These are phyloP conservation scores for Cichladusa arquata DNA, from an alignment of 2,113 vertebrate genomes.

Conservation along the genomic window DNA sequence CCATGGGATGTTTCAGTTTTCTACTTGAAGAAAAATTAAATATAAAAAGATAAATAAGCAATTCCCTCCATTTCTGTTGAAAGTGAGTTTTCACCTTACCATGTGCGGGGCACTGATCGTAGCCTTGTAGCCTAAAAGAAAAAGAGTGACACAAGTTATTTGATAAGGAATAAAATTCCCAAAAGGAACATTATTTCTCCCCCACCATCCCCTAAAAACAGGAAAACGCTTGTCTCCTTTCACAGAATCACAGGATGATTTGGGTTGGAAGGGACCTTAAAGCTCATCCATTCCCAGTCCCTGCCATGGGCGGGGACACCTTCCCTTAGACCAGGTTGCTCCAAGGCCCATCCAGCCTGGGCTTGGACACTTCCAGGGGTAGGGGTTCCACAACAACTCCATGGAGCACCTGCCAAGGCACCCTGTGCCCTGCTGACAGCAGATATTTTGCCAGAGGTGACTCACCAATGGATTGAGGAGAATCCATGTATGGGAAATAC, in stretches of 20 bases:
- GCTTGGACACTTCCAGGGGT: background rate
- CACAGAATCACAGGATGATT: background rate
- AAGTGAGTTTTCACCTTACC: constrained; percentile 72
- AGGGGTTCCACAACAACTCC: background rate
- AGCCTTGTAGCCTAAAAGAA: constrained; percentile 83
- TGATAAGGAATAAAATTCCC: background rate
- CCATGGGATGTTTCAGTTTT: background rate
- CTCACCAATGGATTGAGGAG: constrained; percentile 88
- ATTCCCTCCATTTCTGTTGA: background rate
- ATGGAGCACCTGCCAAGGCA: background rate
- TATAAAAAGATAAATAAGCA: background rate
- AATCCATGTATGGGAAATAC: constrained; percentile 86
- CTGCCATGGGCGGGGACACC: background rate
- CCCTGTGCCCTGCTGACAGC: background rate
- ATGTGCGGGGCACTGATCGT: constrained; percentile 93
- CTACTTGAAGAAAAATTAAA: background rate
- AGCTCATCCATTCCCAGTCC: background rate
- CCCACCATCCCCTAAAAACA: background rate
- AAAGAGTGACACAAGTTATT: accelerated
- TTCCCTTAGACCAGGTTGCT: background rate
- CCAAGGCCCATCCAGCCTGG: background rate
- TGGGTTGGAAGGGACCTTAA: background rate
- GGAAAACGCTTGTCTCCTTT: background rate
- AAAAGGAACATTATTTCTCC: background rate
- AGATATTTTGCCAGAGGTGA: background rate